These are phyloP conservation scores for Scrobipalpa costella DNA, from an alignment of 2,888 invertebrate genomes.

Conservation along the genomic window DNA sequence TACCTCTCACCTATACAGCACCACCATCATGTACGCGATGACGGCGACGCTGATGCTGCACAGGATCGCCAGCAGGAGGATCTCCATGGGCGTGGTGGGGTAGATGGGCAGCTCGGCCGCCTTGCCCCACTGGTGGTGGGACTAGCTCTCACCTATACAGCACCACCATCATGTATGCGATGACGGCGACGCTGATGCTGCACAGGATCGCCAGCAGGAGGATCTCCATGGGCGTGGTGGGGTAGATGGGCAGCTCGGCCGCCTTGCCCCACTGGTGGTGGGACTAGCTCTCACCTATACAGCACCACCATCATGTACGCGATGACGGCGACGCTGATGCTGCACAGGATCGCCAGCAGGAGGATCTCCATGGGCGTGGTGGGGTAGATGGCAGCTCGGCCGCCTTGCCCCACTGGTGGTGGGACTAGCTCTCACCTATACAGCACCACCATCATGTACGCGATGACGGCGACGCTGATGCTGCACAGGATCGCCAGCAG, in stretches of 20 bases:
- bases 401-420: no score
- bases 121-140: constrained; percentile 65
- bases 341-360: no score
- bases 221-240: constrained; percentile 94
- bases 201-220: constrained; percentile 91
- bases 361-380: no score
- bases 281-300: no score
- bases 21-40: constrained; percentile 94
- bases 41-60: constrained; percentile 93
- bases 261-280: constrained; percentile 66
- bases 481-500: no score
- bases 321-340: no score
- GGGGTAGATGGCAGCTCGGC: no score
- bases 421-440: no score
- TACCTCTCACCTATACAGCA: constrained; percentile 87
- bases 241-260: constrained; percentile 86
- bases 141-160: constrained; percentile 86
- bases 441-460: no score
- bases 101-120: constrained; percentile 85
- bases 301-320: no score
- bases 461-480: no score
- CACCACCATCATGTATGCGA: constrained; percentile 94
- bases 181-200: constrained; percentile 91
- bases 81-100: constrained; percentile 95
- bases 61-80: constrained; percentile 90